Percentiles rank a stretch among this genome's conserved stretches.
Evolutionary conservation across 2,888 invertebrate species (phyloP).

Genomic region (Coelogynopora nodosa): DNA sequence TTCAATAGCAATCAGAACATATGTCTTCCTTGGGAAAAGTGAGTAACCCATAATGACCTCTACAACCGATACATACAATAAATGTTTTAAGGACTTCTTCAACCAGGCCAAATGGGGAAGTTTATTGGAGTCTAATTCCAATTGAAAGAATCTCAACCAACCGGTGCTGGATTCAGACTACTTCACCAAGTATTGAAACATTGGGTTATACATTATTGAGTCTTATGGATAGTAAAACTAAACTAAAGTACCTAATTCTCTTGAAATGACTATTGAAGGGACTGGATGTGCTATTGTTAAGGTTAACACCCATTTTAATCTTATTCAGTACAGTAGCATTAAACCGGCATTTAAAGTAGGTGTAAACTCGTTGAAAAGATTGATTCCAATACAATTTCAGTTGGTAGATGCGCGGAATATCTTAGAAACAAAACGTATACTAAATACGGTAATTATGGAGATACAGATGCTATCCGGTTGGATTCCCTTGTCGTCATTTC

Average conservation of each 20-base stretch:
- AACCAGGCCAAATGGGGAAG: neutral
- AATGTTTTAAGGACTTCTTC: neutral
- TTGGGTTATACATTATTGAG: neutral
- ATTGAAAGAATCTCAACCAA: neutral
- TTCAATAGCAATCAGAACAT: neutral
- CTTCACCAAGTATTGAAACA: neutral
- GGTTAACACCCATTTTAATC: neutral
- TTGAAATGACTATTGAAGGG: neutral
- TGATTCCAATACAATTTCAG: neutral
- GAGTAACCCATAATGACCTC: neutral
- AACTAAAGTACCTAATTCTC: neutral
- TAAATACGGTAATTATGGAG: constrained; percentile 25
- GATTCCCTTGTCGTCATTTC: neutral
- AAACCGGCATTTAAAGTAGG: neutral
- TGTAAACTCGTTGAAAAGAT: neutral
- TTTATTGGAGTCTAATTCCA: neutral
- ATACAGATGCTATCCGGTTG: constrained; percentile 17
- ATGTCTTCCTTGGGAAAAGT: neutral
- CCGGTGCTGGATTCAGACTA: neutral
- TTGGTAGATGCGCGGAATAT: neutral
- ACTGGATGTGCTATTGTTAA: neutral
- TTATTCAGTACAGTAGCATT: neutral
- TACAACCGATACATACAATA: neutral
- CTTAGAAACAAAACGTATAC: neutral
- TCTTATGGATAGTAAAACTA: neutral